Base-by-base conservation (phyloP, 2,888 invertebrate genomes). In the Molorchus minor region DNA sequence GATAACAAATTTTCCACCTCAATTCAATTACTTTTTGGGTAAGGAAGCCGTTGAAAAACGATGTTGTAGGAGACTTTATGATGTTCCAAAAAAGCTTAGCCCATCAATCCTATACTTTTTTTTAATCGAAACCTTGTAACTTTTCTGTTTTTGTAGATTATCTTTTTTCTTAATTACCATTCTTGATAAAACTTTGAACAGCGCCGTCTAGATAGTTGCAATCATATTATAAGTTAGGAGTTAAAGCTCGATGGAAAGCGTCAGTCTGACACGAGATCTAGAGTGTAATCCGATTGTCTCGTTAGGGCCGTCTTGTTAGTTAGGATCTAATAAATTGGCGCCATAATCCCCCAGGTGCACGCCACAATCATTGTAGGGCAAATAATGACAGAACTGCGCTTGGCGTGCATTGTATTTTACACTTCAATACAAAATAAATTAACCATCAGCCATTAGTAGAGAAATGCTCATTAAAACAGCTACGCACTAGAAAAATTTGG, bases 281-380 rank as follows among this genome's bases (percentile, higher is more conserved):
- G 72, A 72, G 63, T 76, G 77, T 79, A 79, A 79, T 78, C 79
- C 79, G 79, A 79, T 79, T 79, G 78, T 78, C 77, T 78, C 77
- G 78, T 79, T 79, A 77, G 75, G 72, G 71, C 71, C 71, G 77
- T 77, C 79, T 79, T 79, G 79, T 79, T 78, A 79, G 78, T 72
- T 71, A 70, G 72, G 67, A 71, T 74, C 70, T 66, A 70, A 72
- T 73, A 76, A 76, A 76, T 76, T 75, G 75, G 75, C 74, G 71
- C 72, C 72, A 68, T 64, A 65, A 66, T 70, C 68, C 70, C 59
- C 67, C 72, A 73, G 75, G 74, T 74, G 71, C 70, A 72, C 69
- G 70, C 71, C 69, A 72, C 69, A 70, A 69, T 67, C 64, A 63
- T 65, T 33, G 33, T 12, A 33, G 10, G 12, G n/a, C n/a, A n/a